Evolutionary conservation across 1,140 invertebrate genomes (phyloP).

Genomic region (Nautilus pompilius): DNA sequence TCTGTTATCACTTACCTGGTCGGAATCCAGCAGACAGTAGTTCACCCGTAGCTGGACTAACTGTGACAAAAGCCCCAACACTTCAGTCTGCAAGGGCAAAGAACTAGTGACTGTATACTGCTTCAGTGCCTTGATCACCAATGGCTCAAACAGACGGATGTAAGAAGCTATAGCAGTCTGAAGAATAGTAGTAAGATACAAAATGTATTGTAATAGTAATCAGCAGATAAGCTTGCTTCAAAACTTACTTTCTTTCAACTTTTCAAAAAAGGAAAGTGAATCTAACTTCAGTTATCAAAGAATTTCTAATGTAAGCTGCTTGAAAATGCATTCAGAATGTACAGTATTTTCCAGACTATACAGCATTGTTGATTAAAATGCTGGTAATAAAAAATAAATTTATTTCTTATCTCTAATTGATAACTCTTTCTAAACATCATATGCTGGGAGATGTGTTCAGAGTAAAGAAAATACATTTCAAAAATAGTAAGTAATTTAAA

Average conservation of each 20-base stretch:
- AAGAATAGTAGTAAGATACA: slow-evolving; percentile 16
- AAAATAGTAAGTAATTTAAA: too few species aligned
- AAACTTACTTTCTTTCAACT: not conserved
- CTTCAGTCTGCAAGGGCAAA: slow-evolving; percentile 72
- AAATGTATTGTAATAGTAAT: slow-evolving; percentile 5
- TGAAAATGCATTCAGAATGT: too few species aligned
- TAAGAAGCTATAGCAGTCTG: slow-evolving; percentile 69
- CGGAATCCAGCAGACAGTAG: slow-evolving; percentile 85
- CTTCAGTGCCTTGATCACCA: slow-evolving; percentile 77
- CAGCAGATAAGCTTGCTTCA: not conserved
- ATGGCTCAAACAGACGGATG: slow-evolving; percentile 83
- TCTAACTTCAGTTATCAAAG: too few species aligned
- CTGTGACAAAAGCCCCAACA: slow-evolving; percentile 75
- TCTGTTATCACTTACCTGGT: slow-evolving; percentile 60
- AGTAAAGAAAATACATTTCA: too few species aligned
- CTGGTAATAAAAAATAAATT: too few species aligned
- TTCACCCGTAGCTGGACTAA: slow-evolving; percentile 81
- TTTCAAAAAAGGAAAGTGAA: too few species aligned
- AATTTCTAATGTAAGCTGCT: too few species aligned
- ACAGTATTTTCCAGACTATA: too few species aligned
- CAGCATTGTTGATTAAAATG: too few species aligned
- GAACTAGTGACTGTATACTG: slow-evolving; percentile 87
- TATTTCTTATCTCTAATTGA: too few species aligned
- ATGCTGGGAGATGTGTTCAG: too few species aligned
- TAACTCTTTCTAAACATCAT: too few species aligned